Base-by-base conservation (phyloP, 1,140 invertebrate genomes). In the Zaprionus africanus region DNA sequence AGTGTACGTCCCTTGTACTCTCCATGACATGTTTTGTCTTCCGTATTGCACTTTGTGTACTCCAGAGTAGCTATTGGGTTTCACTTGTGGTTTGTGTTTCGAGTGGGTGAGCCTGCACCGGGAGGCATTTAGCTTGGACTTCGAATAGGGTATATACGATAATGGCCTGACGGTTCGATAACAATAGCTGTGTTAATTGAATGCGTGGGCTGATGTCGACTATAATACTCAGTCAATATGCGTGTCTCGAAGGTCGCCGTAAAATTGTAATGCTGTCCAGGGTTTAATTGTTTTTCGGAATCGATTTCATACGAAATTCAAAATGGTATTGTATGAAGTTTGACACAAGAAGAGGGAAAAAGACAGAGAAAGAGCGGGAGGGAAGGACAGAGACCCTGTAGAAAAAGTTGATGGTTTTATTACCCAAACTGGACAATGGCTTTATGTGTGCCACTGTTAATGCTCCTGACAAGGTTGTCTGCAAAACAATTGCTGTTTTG, bases 121-220 rank as follows among this genome's bases (percentile, higher is more conserved):
- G 41, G 5, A 17, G 41, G 41, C 41, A 46, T 46, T 46, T 46
- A 7, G 19, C 11, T 49, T 22, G n/a, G 19, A n/a, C 46, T 22
- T 49, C 5, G 31, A 49, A 17, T 49, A 6, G 31, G 31, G 9
- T 34, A 49, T 9, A 51, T 43, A 34, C 41, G 60, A 31, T 59
- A 69, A 46, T 63, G 41, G 11, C 1, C n/a, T 58, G 24, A 19
- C n/a, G 17, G 28, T 12, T 4, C 28, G 54, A 79, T 66, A 81
- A 88, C 84, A 88, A 88, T 88, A 65, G 78, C 11, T 56, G 31
- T 54, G 81, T 84, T 88, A 84, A 88, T 88, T 88, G 81, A 84
- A 84, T 73, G 81, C 81, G 84, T 88, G 81, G 84, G 81, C 59
- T 64, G 56, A 49, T 36, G 38, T 31, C 7, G 22, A 43, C 15